Evolutionary conservation across 2,113 vertebrate species (phyloP), one percentile per base, ranked within the genome.

Genomic region (Ammospiza nelsoni): DNA sequence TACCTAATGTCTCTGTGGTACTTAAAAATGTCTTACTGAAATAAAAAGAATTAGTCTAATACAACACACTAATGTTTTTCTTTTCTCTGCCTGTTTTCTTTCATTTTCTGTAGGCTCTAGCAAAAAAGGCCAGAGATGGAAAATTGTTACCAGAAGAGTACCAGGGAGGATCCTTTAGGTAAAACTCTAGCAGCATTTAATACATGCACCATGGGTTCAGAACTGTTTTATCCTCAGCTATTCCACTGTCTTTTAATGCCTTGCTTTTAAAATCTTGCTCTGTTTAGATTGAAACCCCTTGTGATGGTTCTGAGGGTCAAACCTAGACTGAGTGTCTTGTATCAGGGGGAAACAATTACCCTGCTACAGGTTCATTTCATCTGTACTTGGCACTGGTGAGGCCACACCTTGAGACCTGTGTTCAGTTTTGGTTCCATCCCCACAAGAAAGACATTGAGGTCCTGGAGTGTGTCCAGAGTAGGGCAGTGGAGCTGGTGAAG

Each of bases 81-180:
- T 12, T 71, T 55, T 83, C 27, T 67, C 4, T 58, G 44, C 21
- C 46, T 49, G 13, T 65, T 52, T 79, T 43, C 18, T 88, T 97
- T 17, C 11, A 12, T 88, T 95, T 95, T 91, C 11, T 48, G 41
- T 81, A 99, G 99, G 96, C 95, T 48, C 84, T 99, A 67, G 98
- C 99, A 59, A 98, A 99, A 96, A 99, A 99, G 95, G 99, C 99
- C 85, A 98, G 99, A 97, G 99, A 98, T 97, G 99, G 99, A 81
- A 99, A 99, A 88, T 97, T 99, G 72, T 97, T 99, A 81, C 99
- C 99, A 11, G 99, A 99, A 93, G 99, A 99, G 89, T 99, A 99
- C 94, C 99, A 99, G 95, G 99, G 99, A 82, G 99, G 99, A 79
- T 99, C 99, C 67, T 99, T 99, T 96, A 99, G 99, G 99, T 99